Evolutionary conservation across 2,888 invertebrate species (phyloP).

Genomic region (Hirtodrosophila cameraria): DNA sequence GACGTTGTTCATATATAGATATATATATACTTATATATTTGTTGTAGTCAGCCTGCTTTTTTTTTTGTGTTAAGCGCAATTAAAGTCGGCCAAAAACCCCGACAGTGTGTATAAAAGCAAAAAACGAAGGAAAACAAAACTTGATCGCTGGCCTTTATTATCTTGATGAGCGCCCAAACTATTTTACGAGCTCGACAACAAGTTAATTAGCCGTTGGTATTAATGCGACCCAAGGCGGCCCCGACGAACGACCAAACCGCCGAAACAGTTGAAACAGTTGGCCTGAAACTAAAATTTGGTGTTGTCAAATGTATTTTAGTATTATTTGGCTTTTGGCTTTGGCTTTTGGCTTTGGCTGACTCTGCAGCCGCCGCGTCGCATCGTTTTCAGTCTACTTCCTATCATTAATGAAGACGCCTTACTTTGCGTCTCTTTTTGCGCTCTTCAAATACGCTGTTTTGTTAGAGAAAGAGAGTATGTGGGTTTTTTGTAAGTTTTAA

Average conservation of each 20-base stretch:
- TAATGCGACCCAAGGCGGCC: conserved; percentile 56
- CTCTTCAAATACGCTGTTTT: too few species aligned
- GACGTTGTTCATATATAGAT: conserved; percentile 34
- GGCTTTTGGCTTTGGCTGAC: conserved; percentile 15
- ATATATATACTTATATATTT: not conserved
- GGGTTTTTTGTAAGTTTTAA: too few species aligned
- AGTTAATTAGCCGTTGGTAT: conserved; percentile 77
- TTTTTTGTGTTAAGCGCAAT: conserved; percentile 42
- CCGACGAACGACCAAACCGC: too few species aligned
- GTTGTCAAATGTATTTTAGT: conserved; percentile 68
- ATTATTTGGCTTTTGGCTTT: conserved; percentile 30
- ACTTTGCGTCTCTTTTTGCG: conserved; percentile 19
- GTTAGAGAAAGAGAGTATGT: too few species aligned
- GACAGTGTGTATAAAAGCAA: conserved; percentile 31
- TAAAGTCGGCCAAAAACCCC: conserved; percentile 41
- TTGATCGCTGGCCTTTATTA: conserved; percentile 58
- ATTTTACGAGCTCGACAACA: conserved; percentile 79
- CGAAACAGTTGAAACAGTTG: conserved; percentile 62
- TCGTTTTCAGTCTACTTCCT: conserved; percentile 41
- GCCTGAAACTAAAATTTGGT: conserved; percentile 58
- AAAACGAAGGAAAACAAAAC: conserved; percentile 40
- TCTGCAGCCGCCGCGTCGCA: not conserved
- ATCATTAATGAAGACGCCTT: conserved; percentile 65
- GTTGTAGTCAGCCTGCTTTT: conserved; percentile 17
- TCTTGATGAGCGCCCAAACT: conserved; percentile 76